Evolutionary conservation across 1,140 invertebrate species (phyloP), one percentile per base, ranked within the genome.

Genomic region (Hermetia illucens): DNA sequence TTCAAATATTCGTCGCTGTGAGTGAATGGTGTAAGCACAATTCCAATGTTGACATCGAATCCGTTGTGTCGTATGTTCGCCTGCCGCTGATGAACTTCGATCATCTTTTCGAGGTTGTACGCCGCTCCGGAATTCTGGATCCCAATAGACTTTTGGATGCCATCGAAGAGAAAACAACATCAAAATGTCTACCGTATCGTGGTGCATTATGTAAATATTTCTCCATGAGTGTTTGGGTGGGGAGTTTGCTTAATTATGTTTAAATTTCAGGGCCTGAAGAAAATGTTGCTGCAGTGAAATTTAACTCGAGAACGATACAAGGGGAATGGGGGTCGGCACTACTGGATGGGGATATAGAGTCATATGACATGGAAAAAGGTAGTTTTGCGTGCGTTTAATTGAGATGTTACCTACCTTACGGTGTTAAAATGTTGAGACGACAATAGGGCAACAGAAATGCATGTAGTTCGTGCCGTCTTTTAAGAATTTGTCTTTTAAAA

Each of bases 61-160:
- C 54, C 8, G 65, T 65, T 9, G 63, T 77, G 12, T 67, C 68
- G 39, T 69, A 66, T 48, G 80, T 97, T 4, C 75, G 94, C 36
- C 68, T 97, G 44, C 80, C 84, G 6, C 68, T 98, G 29, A 90
- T 98, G 74, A 52, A 51, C 40, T 65, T 93, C 17, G 74, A 81
- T 36, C 87, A 97, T 55, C 64, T 98, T 42, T 64, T 97, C 32
- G 82, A 82, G 37, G 73, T 82, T 37, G 92, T 98, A 3, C 67
- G 94, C 32, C 81, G 84, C 3, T 84, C 86, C 19, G 70, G 75
- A 24, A 70, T 97, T 10, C 75, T 98, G 21, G 77, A 80, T 21
- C 74, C 92, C 2, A 89, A 97, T 63, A 75, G 77, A 49, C 79
- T 98, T 40, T 71, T 98, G 10, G 93, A 98, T 68, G 93, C 92